Evolutionary conservation across 2,113 vertebrate species (phyloP), one percentile per base, ranked within the genome.

Genomic region (Albula goreensis): DNA sequence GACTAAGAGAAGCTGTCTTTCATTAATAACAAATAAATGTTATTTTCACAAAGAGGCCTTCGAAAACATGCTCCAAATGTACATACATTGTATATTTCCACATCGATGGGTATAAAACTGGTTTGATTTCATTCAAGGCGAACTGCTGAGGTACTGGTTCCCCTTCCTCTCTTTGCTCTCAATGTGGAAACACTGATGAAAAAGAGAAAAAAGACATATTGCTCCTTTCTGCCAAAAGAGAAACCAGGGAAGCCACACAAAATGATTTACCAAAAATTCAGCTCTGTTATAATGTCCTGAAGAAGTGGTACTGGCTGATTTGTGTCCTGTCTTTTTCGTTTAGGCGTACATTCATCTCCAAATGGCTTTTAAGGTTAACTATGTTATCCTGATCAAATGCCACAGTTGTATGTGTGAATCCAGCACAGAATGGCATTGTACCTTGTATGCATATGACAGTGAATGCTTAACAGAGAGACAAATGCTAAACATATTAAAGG

Each of bases 261-360:
- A 77, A 8, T 52, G 17, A 63, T 17, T 78, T 25, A 84, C 7
- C 49, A 49, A 31, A 0, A 41, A 41, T 41, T 41, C 70, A 77
- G 83, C 50, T 66, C 51, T 53, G 11, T 13, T 78, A 6, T 19
- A 41, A 74, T 56, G 78, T 85, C 83, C 83, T 22, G 74, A 77
- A 74, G 83, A 85, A 85, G 52, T 13, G n/a, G 70, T 25, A 53
- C 48, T 56, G 15, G 25, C 70, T 85, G 50, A 85, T 57, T 78
- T 66, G 22, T n/a, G 5, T 17, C 48, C 31, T 19, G 17, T 22
- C 82, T 13, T 22, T 49, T 48, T 17, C 3, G 8, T 56, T 56
- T 56, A 56, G 7, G 53, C 1, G 12, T 56, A 56, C 53, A 12
- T 56, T 56, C 53, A 56, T 10, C 8, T 56, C 8, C 12, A 9